Base-by-base conservation (phyloP, 2,888 invertebrate genomes). In the Cyrtodaria siliqua region DNA sequence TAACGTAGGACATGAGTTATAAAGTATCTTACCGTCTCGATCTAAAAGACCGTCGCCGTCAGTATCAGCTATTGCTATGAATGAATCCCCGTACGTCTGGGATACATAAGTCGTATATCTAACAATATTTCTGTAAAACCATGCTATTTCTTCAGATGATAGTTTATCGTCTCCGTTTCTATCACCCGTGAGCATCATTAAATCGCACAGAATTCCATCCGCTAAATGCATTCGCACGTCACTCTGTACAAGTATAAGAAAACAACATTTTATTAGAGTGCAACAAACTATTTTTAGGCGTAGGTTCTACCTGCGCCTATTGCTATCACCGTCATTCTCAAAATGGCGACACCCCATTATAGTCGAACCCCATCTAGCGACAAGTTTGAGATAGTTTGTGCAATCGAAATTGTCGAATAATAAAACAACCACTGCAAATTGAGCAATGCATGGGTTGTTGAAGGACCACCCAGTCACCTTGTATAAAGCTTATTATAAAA, bases 41-140 rank as follows among this genome's bases (percentile, higher is more conserved):
- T 62, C 33, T 1, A 62, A 24, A 18, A 33, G 33, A 20, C 52
- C 50, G 40, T 62, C 62, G 20, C 9, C 9, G 52, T 50, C 40
- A 6, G 40, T 38, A 29, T 62, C 62, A 4, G 62, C 62, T 33
- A 62, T 52, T 38, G 14, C 9, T 16, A 62, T 40, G 23, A 62
- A 62, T 16, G 20, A 38, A 16, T 29, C 12, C 0, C 62, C 62
- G 33, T 62, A 62, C 16, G 14, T 33, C 6, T 33, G 50, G 14
- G 62, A 50, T 18, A 62, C 40, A 9, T 18, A 52, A 4, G 18
- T 2, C 12, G 62, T 33, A 33, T 62, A 62, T 16, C 20, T 16
- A 18, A 40, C 23, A 23, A 18, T 8, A 16, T 26, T 27, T 2
- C 18, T 26, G 24, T 62, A 62, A 33, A 52, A 62, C 20, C 18